phyloP scores from a whole-genome alignment of 2,888 invertebrate genomes.

The Plebejus anna region DNA sequence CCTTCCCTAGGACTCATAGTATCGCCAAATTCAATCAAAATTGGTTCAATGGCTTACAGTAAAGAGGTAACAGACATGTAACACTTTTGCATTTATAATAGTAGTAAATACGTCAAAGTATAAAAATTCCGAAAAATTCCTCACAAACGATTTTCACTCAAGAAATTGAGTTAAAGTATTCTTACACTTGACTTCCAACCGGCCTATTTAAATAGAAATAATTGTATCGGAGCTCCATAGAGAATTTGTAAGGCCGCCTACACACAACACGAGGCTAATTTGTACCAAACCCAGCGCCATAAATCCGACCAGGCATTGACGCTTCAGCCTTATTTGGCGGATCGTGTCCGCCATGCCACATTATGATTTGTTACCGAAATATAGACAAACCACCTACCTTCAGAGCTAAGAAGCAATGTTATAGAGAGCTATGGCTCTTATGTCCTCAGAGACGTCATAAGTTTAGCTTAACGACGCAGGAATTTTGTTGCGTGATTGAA shows the following conservation, averaged over 20 bases:
- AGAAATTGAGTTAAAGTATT: neutral
- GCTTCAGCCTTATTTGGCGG: constrained; percentile 64
- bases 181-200: neutral
- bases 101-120: no score
- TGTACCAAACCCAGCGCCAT: constrained; percentile 70
- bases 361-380: constrained; percentile 67
- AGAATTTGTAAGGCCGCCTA: constrained; percentile 70
- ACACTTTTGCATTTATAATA: no score
- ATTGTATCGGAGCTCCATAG: constrained; percentile 33
- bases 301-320: constrained; percentile 67
- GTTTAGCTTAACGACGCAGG: neutral
- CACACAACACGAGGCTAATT: constrained; percentile 66
- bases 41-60: no score
- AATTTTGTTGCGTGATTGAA: neutral
- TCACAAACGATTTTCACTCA: neutral
- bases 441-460: neutral
- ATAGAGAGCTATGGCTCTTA: neutral
- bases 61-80: no score
- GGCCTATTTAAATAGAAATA: constrained; percentile 18
- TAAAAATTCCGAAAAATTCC: neutral
- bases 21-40: no score
- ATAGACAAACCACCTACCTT: constrained; percentile 17
- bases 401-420: neutral
- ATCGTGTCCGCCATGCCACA: constrained; percentile 65
- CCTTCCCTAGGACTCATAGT: no score